Evolutionary conservation across 23 tunicate species (phyloP).

Genomic region (Aplidium turbinatum): DNA sequence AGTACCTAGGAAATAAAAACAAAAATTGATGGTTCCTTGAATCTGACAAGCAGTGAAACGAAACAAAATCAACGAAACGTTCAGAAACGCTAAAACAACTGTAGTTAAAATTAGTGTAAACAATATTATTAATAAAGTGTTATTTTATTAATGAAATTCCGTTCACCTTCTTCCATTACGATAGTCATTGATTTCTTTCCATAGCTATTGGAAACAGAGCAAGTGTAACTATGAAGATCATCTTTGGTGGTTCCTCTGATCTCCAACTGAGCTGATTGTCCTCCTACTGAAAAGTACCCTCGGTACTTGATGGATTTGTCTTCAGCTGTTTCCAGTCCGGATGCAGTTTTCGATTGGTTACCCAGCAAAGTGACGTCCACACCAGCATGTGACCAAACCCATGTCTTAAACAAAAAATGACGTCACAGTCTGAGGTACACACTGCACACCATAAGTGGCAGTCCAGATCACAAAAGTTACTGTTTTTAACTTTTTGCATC

Average conservation of each 20-base stretch:
- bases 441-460: too few relatives aligned
- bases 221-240: conserved; percentile 57
- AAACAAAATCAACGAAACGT: too few relatives aligned
- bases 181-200: conserved; percentile 42
- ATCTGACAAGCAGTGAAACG: too few relatives aligned
- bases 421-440: too few relatives aligned
- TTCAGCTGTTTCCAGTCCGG: conserved; percentile 15
- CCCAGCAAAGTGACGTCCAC: conserved; percentile 16
- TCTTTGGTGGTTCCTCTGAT: conserved; percentile 15
- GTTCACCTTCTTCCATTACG: conserved; percentile 49
- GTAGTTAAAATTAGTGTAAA: too few relatives aligned
- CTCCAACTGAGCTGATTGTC: conserved; percentile 23
- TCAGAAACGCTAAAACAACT: too few relatives aligned
- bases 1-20: too few relatives aligned
- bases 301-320: conserved; percentile 37
- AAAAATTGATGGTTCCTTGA: too few relatives aligned
- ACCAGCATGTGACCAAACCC: conserved; percentile 54
- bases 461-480: too few relatives aligned
- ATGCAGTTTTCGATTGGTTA: conserved; percentile 39
- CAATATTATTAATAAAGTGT: too few relatives aligned
- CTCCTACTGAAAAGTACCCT: conserved; percentile 30
- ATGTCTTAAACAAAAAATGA: conserved; percentile 48
- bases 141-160: too few relatives aligned
- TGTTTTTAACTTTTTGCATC: too few relatives aligned
- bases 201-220: conserved; percentile 63